These are phyloP conservation scores for Bettongia penicillata DNA, from an alignment of 2,113 vertebrate species.

Conservation along the genomic window DNA sequence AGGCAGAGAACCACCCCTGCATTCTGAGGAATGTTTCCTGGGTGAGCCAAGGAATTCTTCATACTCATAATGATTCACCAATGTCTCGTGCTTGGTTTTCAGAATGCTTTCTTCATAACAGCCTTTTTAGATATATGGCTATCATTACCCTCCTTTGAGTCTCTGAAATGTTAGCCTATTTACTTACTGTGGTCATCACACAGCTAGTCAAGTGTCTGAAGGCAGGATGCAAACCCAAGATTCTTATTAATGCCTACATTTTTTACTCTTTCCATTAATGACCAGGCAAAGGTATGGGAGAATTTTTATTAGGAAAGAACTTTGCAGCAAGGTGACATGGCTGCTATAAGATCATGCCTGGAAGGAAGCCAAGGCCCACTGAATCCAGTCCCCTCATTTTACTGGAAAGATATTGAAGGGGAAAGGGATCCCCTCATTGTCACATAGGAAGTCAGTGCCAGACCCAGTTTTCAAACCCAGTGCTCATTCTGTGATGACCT, in stretches of 20 bases:
- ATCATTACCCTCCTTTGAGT: background rate
- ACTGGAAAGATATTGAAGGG: background rate
- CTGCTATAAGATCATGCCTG: background rate
- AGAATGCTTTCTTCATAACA: background rate
- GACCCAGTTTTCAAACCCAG: background rate
- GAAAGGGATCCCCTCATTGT: background rate
- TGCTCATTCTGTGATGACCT: background rate
- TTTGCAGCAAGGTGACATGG: background rate
- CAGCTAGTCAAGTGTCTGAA: background rate
- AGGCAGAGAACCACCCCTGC: background rate
- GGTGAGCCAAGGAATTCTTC: background rate
- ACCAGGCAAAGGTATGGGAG: background rate
- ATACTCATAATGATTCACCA: background rate
- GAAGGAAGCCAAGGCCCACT: background rate
- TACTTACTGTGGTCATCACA: background rate
- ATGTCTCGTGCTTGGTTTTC: background rate
- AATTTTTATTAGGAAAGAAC: background rate
- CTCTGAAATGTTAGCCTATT: background rate
- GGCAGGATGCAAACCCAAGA: background rate
- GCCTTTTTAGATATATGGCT: background rate
- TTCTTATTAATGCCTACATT: background rate
- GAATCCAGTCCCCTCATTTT: background rate
- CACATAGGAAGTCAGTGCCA: background rate
- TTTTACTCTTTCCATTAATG: background rate
- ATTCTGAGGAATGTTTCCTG: background rate